Percentiles rank a stretch among this genome's conserved stretches.
phyloP scores from a whole-genome alignment of 2,113 vertebrate species.

The Phylloscopus trochiloides region DNA sequence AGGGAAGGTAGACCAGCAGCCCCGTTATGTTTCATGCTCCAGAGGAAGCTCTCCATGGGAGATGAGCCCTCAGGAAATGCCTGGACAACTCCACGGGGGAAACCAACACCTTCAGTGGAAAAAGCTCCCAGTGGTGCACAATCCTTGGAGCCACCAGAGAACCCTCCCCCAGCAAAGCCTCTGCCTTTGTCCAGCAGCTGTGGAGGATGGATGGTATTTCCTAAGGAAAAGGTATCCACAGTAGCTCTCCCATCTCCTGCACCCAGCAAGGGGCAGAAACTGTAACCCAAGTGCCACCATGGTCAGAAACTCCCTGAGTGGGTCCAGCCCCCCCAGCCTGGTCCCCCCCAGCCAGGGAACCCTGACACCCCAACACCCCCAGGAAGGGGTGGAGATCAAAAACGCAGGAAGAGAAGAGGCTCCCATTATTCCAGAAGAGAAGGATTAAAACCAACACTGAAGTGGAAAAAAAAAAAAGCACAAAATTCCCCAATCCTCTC shows the following conservation, averaged over 20 bases:
- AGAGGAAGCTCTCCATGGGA: neutral
- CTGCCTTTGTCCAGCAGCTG: neutral
- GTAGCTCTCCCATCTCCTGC: neutral
- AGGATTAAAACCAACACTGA: neutral
- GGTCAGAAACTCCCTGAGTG: accelerated
- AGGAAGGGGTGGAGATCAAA: neutral
- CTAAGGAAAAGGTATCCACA: neutral
- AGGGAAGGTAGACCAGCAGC: neutral
- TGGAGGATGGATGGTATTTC: neutral
- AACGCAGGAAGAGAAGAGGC: accelerated
- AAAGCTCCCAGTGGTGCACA: neutral
- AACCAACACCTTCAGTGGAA: neutral
- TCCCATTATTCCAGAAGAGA: neutral
- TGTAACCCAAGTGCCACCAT: accelerated
- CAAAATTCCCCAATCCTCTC: accelerated
- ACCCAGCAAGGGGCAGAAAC: neutral
- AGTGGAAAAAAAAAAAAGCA: neutral
- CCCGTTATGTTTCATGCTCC: neutral
- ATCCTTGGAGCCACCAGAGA: neutral
- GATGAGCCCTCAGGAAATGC: accelerated
- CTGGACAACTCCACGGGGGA: accelerated
- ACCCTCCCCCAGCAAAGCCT: neutral
- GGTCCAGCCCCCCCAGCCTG: neutral
- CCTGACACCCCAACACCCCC: neutral
- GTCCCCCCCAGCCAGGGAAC: neutral